phyloP scores from a whole-genome alignment of 2,113 vertebrate species.

The Mugil cephalus region DNA sequence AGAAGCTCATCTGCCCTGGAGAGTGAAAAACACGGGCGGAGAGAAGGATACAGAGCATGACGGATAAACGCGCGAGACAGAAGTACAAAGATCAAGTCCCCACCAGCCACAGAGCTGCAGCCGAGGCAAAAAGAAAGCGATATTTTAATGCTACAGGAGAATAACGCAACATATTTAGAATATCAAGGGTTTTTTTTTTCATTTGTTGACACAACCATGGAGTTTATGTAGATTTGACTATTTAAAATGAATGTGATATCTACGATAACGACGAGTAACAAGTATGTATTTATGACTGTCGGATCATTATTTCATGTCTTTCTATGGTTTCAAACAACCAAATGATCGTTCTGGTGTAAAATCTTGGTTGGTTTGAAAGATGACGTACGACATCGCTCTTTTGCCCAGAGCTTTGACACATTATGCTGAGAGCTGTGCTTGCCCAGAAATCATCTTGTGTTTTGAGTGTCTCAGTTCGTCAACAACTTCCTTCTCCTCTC shows the following conservation, averaged over 20 bases:
- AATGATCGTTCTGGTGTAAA: slow-evolving; percentile 1
- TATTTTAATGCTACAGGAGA: background rate
- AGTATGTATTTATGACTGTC: background rate
- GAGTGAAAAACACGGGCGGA: background rate
- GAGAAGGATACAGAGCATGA: slow-evolving; percentile 20
- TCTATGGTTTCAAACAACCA: background rate
- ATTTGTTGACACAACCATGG: background rate
- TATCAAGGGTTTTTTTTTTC: background rate
- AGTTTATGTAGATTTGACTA: background rate
- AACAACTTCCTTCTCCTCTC: slow-evolving; percentile 49
- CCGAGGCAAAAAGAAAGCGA: background rate
- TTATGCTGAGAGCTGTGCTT: slow-evolving; percentile 13
- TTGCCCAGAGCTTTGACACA: background rate
- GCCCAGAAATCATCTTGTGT: slow-evolving; percentile 22
- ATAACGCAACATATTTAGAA: background rate
- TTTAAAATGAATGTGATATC: background rate
- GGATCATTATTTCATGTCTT: background rate
- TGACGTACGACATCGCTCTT: background rate
- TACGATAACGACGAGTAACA: no score
- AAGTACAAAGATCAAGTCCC: background rate
- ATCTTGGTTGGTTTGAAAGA: background rate
- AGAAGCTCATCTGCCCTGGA: slow-evolving; percentile 41
- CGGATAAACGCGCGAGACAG: background rate
- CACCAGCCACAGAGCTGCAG: background rate
- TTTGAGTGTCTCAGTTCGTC: slow-evolving; percentile 48